Evolutionary conservation across 2,797 vertebrate genomes (phyloP), one percentile per base, ranked within the genome.

Genomic region (Mustela erminea): DNA sequence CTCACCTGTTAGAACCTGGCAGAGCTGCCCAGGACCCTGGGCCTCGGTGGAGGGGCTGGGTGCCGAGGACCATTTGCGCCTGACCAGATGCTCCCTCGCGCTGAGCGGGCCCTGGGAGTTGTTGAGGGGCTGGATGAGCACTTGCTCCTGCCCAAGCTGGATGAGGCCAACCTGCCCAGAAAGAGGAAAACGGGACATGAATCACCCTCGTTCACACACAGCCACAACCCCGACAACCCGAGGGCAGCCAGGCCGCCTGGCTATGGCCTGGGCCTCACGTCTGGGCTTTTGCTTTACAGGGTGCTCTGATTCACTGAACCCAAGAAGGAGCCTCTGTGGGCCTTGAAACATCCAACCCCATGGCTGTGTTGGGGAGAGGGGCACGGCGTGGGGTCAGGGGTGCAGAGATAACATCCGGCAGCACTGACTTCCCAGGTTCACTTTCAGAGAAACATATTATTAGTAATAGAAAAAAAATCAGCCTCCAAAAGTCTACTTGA

Each of bases 71-170:
- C 99, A 98, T 66, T 97, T 98, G 25, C 97, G 98, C 87, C 99
- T 98, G 97, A 99, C 91, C 81, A 98, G 97, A 97, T 99, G 99
- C 56, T 99, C 98, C 32, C 97, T 98, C 66, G 99, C 99, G 0
- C 99, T 99, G 96, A 99, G 99, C 0, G 99, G 99, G 43, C 97
- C 97, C 54, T 98, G 97, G 0, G 98, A 98, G n/a, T 95, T 93
- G 66, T 98, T 99, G 97, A 99, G 97, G 0, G 99, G 99, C 92
- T 99, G 98, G 90, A 99, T 99, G 60, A 99, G 99, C 97, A 99
- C 97, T 83, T 98, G 99, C 90, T 99, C 99, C 84, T 99, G 98
- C 91, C 99, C 99, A 0, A 99, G 98, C 82, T 99, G 99, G 97
- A 99, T 99, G 66, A 99, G 98, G 20, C 99, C 99, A 83, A 99